Base-by-base conservation (phyloP, 2,797 vertebrate species). In the Kryptopterus vitreolus region DNA sequence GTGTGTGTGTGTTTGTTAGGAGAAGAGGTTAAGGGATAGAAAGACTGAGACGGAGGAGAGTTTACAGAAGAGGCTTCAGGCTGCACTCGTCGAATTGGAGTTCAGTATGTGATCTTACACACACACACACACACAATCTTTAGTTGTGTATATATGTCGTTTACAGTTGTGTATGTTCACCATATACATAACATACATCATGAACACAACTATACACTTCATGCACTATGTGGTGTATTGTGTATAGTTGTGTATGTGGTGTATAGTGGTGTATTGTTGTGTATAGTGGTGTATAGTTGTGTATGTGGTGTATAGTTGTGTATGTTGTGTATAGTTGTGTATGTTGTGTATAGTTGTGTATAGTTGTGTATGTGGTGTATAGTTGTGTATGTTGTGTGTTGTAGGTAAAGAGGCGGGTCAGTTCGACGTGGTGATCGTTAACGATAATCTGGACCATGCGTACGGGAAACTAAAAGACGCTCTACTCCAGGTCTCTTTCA, bases 11-110 rank as follows among this genome's bases (percentile, higher is more conserved):
- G 24, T 69, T 15, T 85, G 62, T 76, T 35, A 99, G 98, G 97
- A 99, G 86, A 93, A 95, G 61, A 92, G 98, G 55, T 88, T 99
- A 26, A 92, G 95, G 33, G 94, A 94, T 82, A 90, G 98, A 18
- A 93, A 96, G 87, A 98, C 98, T 0, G 98, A 99, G 88, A 95
- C 96, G 0, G 96, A 98, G 84, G 96, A 98, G 72, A 98, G 92
- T 85, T 92, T 99, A 70, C 91, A 88, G 85, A 97, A 92, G 87
- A 95, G 98, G 80, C 85, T 99, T 86, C 68, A 80, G 0, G 92
- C 95, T 0, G 98, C 98, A 2, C 84, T 74, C 0, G 79, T 91
- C 0, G 98, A 98, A 77, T 91, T 98, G 90, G 95, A 97, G 78
- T 93, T 95, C 5, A 96, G 97, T 98, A 83, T 95, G 97, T 93